phyloP scores from a whole-genome alignment of 2,113 vertebrate species.

The Brachyhypopomus occidentalis region DNA sequence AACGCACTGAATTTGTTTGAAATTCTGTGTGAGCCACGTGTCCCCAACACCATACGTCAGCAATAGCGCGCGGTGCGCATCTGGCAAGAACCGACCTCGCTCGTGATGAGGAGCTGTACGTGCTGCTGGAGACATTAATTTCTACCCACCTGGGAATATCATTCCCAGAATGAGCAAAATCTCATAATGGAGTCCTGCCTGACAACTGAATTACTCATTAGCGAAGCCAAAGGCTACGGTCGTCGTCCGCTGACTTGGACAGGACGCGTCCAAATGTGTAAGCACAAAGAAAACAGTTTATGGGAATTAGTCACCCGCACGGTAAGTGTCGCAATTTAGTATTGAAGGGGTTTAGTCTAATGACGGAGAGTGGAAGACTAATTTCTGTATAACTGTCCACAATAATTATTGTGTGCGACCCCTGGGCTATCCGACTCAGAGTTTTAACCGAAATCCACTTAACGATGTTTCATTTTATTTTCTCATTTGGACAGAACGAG shows the following conservation, averaged over 20 bases:
- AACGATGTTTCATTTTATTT: neutral
- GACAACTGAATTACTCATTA: conserved; percentile 58
- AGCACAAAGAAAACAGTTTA: neutral
- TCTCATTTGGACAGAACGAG: too few relatives aligned
- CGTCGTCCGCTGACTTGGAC: conserved; percentile 23
- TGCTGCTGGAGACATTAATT: conserved; percentile 12
- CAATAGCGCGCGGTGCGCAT: conserved; percentile 7
- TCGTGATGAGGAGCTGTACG: neutral
- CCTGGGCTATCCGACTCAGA: neutral
- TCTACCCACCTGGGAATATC: conserved; percentile 34
- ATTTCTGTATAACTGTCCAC: neutral
- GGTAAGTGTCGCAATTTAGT: neutral
- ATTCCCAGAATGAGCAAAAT: conserved; percentile 32
- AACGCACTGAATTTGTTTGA: conserved; percentile 1
- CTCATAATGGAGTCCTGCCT: conserved; percentile 46
- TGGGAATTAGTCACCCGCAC: conserved; percentile 22
- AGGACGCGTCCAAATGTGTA: conserved; percentile 2
- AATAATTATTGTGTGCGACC: conserved; percentile 17
- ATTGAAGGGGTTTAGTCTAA: neutral
- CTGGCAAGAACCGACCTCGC: conserved; percentile 10
- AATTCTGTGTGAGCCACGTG: neutral
- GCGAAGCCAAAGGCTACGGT: conserved; percentile 38
- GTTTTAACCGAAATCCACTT: neutral
- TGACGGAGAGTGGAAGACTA: neutral
- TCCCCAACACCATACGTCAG: neutral